Base-by-base conservation (phyloP, 2,888 invertebrate species). In the Euclidia mi region DNA sequence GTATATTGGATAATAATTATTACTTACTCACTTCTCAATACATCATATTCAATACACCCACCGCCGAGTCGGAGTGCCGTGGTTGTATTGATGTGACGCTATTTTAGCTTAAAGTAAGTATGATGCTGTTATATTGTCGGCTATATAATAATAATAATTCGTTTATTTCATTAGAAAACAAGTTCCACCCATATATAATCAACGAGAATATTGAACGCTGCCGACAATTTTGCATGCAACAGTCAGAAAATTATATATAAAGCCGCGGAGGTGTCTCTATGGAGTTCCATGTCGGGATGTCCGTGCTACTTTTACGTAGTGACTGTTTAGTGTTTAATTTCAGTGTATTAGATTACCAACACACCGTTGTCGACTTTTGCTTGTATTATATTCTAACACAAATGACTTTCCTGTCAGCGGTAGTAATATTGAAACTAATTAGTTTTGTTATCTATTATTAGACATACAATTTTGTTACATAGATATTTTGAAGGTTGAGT, bases 311-410 rank as follows among this genome's bases (percentile, higher is more conserved):
- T 53, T 25, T 32, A 2, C 65, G 50, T 65, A 70, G 77, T 71
- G 71, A 70, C 69, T 82, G 78, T 78, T 78, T 77, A 79, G 71
- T 74, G 69, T 78, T 79, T 77, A 78, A 82, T 82, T 82, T 65
- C 65, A 75, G 79, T 71, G 67, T 70, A 78, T 82, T 81, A 78
- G 72, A 71, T 76, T 74, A 76, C 72, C 53, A 40, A 55, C 57
- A 50, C 62, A 71, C 68, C 56, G 66, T 65, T 52, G 61, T 43
- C 34, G 58, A 61, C 70, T 69, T 78, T 78, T 78, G 76, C 52
- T 65, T 55, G 68, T 72, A 69, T 71, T 79, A 76, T 71, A 76
- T 56, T 63, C 74, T 73, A 60, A 72, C 62, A 76, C 73, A 75
- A 69, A 57, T 56, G 67, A 43, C 43, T 41, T 50, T 67, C 56